phyloP scores from a whole-genome alignment of 1,140 invertebrate genomes.

The Papilio polytes region DNA sequence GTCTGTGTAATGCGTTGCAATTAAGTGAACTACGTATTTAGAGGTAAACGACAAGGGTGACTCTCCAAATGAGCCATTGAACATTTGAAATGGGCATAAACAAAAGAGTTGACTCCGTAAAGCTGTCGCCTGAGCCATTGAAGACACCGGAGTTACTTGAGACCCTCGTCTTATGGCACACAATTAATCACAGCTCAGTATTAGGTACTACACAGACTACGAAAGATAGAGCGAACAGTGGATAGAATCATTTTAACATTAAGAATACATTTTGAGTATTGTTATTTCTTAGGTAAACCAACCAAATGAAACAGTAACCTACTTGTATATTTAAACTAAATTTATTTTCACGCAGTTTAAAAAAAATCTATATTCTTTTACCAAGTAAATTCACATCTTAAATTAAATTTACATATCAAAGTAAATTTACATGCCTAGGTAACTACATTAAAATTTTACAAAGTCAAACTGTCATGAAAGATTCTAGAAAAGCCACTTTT shows the following conservation, averaged over 20 bases:
- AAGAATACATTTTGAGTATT: too few species aligned
- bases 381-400: not conserved
- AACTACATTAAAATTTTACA: not conserved
- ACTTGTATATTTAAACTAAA: too few species aligned
- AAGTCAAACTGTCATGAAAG: not conserved
- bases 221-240: constrained; percentile 28
- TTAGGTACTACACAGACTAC: constrained; percentile 42
- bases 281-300: not conserved
- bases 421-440: not conserved
- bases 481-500: not conserved
- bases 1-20: not conserved
- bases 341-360: too few species aligned
- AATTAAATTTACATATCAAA: not conserved
- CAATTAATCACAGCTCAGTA: constrained; percentile 59
- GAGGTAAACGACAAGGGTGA: constrained; percentile 29
- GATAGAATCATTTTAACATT: not conserved
- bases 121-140: constrained; percentile 54
- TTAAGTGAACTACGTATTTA: constrained; percentile 32
- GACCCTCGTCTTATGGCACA: constrained; percentile 54
- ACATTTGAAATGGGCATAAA: constrained; percentile 45
- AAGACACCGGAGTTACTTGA: constrained; percentile 38
- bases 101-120: constrained; percentile 60
- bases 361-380: not conserved
- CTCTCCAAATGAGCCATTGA: constrained; percentile 36
- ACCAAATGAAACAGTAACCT: not conserved